phyloP scores from a whole-genome alignment of 2,888 invertebrate genomes.

The Zele albiditarsus region DNA sequence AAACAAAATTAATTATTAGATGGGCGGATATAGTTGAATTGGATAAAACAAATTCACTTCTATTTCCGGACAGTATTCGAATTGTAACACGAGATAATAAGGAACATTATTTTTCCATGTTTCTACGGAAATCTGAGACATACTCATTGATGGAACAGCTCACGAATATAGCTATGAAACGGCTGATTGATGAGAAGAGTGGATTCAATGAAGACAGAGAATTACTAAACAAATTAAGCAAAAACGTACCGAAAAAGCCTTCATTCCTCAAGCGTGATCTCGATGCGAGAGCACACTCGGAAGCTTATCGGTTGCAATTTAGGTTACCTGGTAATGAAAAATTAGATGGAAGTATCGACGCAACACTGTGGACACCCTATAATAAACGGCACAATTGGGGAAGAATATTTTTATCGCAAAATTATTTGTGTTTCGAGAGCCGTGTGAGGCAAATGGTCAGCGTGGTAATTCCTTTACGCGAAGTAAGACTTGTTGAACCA shows the following conservation, averaged over 20 bases:
- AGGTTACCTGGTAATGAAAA: constrained; percentile 92
- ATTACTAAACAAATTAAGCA: constrained; percentile 86
- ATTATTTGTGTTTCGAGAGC: constrained; percentile 97
- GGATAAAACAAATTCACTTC: constrained; percentile 82
- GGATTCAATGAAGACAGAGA: constrained; percentile 92
- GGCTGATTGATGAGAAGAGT: constrained; percentile 94
- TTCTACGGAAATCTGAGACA: constrained; percentile 91
- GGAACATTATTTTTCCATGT: constrained; percentile 91
- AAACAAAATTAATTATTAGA: constrained; percentile 89
- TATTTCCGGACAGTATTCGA: constrained; percentile 91
- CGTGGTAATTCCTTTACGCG: constrained; percentile 91
- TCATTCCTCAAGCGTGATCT: constrained; percentile 95
- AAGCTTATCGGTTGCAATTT: constrained; percentile 89
- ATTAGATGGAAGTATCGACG: constrained; percentile 94
- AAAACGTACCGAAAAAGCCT: constrained; percentile 90
- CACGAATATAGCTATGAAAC: constrained; percentile 97
- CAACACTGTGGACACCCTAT: constrained; percentile 95
- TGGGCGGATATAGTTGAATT: constrained; percentile 93
- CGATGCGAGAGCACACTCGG: constrained; percentile 95
- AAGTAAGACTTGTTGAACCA: constrained; percentile 84
- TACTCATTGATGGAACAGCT: constrained; percentile 95
- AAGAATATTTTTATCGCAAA: constrained; percentile 91
- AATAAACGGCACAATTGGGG: constrained; percentile 93
- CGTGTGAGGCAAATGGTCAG: constrained; percentile 88
- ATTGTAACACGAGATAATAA: constrained; percentile 87